Conservation (phyloP, 2,888 invertebrate species). For the Embidobia sp. region DNA sequence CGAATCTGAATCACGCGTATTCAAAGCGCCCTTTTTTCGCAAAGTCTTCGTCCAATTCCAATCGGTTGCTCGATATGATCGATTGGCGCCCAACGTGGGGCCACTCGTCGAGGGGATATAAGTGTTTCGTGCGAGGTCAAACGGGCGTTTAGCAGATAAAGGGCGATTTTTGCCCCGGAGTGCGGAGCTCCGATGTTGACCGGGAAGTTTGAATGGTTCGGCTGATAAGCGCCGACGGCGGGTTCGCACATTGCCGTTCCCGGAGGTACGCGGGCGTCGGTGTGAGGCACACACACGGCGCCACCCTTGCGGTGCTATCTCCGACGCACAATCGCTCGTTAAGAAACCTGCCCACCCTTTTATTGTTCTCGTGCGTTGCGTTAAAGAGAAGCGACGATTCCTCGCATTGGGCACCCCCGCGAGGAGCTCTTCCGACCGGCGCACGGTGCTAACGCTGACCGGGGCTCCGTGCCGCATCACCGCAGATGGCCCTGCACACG, state of each 20-base stretch:
- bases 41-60: slow-evolving; percentile 31
- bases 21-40: slow-evolving; percentile 23
- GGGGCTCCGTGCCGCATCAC: slow-evolving; percentile 50
- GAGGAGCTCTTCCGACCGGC: slow-evolving; percentile 37
- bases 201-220: slow-evolving; percentile 57
- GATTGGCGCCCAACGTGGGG: slow-evolving; percentile 20
- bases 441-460: slow-evolving; percentile 45
- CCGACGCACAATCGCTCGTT: slow-evolving; percentile 63
- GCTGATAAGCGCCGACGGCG: slow-evolving; percentile 47
- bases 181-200: slow-evolving; percentile 23
- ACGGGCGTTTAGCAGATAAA: slow-evolving; percentile 41
- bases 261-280: slow-evolving; percentile 9
- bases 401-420: slow-evolving; percentile 53
- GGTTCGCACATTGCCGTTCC: slow-evolving; percentile 43
- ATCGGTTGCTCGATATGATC: slow-evolving; percentile 40
- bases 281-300: slow-evolving; percentile 16
- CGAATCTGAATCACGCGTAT: slow-evolving; percentile 30
- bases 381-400: slow-evolving; percentile 58
- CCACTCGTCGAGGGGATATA: slow-evolving; percentile 37
- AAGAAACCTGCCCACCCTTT: slow-evolving; percentile 56
- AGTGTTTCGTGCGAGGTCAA: slow-evolving; percentile 55
- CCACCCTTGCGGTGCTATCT: slow-evolving; percentile 58
- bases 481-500: slow-evolving; percentile 25
- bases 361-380: slow-evolving; percentile 57
- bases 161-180: slow-evolving; percentile 41